Base-by-base conservation (phyloP, 2,113 vertebrate genomes). In the Tachysurus vachellii region DNA sequence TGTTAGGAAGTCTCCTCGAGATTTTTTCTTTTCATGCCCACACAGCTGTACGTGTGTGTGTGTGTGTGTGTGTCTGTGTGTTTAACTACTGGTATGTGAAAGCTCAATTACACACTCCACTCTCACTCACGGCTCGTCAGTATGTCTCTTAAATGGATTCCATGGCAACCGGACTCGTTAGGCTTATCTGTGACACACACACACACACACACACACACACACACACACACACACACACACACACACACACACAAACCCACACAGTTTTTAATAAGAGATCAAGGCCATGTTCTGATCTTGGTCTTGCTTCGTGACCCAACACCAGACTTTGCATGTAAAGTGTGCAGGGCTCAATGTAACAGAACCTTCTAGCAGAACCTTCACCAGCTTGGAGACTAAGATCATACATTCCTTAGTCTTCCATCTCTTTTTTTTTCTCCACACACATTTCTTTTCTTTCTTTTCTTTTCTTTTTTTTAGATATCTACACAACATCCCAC, bases 81-180 rank as follows among this genome's bases (percentile, higher is more conserved):
- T 16, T 61, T 76, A 85, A 85, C 54, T 85, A 47, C 56, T 21
- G 71, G 61, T 83, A 68, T 82, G 21, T 71, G 73, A 84, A 76
- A 79, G 56, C 88, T 84, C 85, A 81, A 84, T 89, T 89, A 87
- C 88, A 89, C 81, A 68, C 88, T 86, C 70, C 62, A 80, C 64
- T 68, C 62, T 68, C 54, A 73, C 85, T 84, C 80, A 57, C 53
- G 42, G 59, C 85, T 87, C 26, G 64, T 89, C 85, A 86, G 81
- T 89, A 86, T 50, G 28, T 83, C 81, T 87, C 83, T 89, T 80
- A 86, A 73, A 87, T 28, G 53, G 66, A 54, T 87, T 44, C 82
- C 85, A 89, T 89, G 59, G 88, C 54, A 89, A 89, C 85, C 14
- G 68, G 85, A 87, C 85, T 85, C 82, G 26, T 59, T 61, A 82